Conservation (phyloP, 1,140 invertebrate genomes). For the Pomacea maculata region DNA sequence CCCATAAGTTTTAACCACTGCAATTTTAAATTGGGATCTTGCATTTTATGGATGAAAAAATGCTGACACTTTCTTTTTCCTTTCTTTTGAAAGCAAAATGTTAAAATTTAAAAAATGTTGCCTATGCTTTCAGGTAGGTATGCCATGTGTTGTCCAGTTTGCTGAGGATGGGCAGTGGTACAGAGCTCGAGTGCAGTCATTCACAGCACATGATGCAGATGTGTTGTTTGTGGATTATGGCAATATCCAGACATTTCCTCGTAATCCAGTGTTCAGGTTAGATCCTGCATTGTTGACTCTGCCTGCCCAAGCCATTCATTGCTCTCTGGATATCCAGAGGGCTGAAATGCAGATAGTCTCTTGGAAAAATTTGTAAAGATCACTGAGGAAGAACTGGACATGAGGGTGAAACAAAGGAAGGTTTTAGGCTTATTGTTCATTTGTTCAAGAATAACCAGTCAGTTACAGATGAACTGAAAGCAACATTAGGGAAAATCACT, state of each 20-base stretch:
- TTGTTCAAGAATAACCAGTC: conserved; percentile 19
- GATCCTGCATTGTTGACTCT: conserved; percentile 35
- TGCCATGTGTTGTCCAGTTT: conserved; percentile 79
- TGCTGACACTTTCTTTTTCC: no score
- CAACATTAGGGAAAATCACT: neutral
- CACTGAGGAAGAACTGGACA: conserved; percentile 39
- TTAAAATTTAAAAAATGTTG: no score
- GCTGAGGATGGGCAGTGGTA: conserved; percentile 79
- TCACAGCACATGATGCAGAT: conserved; percentile 42
- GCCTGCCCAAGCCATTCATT: conserved; percentile 41
- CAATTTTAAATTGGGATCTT: no score
- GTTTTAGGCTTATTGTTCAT: conserved; percentile 21
- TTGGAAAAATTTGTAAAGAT: conserved; percentile 34
- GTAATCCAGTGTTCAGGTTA: conserved; percentile 31
- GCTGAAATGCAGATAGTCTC: conserved; percentile 3
- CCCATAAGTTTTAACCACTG: no score
- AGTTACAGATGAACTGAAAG: conserved; percentile 19
- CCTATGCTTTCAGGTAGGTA: conserved; percentile 59
- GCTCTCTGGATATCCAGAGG: conserved; percentile 27
- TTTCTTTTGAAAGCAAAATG: no score
- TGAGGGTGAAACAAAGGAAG: conserved; percentile 28
- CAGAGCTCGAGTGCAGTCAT: conserved; percentile 71
- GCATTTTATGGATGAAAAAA: no score
- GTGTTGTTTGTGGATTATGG: conserved; percentile 71
- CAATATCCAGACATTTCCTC: conserved; percentile 62